phyloP scores from a whole-genome alignment of 2,797 vertebrate genomes.

The Balearica regulorum region DNA sequence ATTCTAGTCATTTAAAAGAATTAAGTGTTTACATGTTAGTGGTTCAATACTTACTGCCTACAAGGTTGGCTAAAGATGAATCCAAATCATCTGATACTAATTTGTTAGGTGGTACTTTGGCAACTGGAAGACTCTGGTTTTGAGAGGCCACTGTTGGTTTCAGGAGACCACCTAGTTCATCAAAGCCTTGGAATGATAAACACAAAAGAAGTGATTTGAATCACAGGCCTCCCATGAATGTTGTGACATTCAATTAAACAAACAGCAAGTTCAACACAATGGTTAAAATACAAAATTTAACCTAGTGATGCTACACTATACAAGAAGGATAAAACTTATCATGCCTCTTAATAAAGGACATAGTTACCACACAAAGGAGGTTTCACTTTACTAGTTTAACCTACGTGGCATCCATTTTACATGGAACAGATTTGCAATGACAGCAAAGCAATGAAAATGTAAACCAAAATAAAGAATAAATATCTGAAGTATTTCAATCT shows the following conservation, averaged over 20 bases:
- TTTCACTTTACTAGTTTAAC: not conserved
- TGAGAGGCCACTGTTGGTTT: slow-evolving; percentile 92
- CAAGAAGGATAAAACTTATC: not conserved
- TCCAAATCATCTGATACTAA: slow-evolving; percentile 94
- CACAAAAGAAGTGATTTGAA: not conserved
- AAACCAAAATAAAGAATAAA: not conserved
- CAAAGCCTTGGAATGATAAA: slow-evolving; percentile 82
- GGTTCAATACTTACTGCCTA: slow-evolving; percentile 88
- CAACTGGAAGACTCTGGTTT: slow-evolving; percentile 83
- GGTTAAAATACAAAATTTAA: not conserved
- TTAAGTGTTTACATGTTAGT: not conserved
- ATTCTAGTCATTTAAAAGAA: not conserved
- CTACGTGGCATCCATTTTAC: not conserved
- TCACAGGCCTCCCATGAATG: not conserved
- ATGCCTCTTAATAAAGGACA: not conserved
- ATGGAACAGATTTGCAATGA: not conserved
- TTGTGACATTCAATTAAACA: not conserved
- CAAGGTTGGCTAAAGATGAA: slow-evolving; percentile 94
- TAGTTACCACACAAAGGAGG: not conserved
- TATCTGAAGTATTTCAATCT: not conserved
- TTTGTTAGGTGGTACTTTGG: slow-evolving; percentile 83
- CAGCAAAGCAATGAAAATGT: not conserved
- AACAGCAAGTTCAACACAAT: not conserved
- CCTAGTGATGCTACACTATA: not conserved
- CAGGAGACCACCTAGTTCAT: slow-evolving; percentile 91